Conservation (phyloP, 2,797 vertebrate species). For the Sternotherus odoratus region DNA sequence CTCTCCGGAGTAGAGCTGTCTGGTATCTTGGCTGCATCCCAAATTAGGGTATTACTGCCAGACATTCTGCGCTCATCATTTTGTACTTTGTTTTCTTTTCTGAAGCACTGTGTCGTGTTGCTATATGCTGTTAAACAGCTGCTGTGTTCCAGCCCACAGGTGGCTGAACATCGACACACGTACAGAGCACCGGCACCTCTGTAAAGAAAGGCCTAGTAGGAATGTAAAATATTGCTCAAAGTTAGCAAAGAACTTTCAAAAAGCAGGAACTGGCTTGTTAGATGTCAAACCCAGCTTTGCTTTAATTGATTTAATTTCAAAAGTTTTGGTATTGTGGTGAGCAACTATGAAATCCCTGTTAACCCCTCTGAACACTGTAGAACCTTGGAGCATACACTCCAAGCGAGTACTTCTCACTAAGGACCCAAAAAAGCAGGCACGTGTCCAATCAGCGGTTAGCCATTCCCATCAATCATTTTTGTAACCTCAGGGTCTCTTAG, state of each 20-base stretch:
- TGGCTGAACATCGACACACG: slow-evolving; percentile 48
- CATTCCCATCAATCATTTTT: background rate
- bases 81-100: no score
- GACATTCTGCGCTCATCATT: no score
- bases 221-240: slow-evolving; percentile 51
- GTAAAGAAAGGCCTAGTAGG: slow-evolving; percentile 63
- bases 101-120: no score
- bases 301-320: background rate
- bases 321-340: background rate
- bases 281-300: background rate
- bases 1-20: no score
- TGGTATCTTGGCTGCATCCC: no score
- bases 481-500: background rate
- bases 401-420: background rate
- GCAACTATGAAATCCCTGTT: no score
- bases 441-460: fast-evolving
- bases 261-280: no score
- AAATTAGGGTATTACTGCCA: no score
- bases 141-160: slow-evolving; percentile 19
- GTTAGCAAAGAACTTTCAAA: slow-evolving; percentile 30
- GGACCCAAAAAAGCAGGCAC: background rate
- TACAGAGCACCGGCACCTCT: slow-evolving; percentile 40
- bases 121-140: background rate
- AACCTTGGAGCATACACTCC: background rate
- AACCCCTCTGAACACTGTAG: background rate